phyloP scores from a whole-genome alignment of 1,140 invertebrate genomes.

The Temnothorax longispinosus region DNA sequence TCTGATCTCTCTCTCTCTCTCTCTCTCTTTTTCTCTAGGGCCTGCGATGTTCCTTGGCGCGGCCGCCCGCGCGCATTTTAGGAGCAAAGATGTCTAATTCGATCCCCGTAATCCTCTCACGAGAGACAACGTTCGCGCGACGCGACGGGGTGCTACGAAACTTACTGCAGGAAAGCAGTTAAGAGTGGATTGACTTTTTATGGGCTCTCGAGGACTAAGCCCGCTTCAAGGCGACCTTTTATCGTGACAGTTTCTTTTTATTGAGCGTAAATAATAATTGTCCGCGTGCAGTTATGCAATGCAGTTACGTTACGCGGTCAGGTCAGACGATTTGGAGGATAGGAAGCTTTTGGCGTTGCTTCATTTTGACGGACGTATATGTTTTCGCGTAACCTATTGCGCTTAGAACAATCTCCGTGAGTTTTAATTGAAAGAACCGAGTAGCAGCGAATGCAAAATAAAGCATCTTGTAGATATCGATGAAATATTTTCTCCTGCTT shows the following conservation, averaged over 20 bases:
- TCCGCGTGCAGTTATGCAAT: slow-evolving; percentile 1
- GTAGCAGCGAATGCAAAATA: not conserved
- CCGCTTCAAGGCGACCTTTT: slow-evolving; percentile 44
- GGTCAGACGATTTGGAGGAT: not conserved
- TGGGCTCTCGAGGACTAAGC: not conserved
- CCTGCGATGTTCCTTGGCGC: slow-evolving; percentile 2
- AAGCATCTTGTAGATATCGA: not conserved
- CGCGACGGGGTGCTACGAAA: slow-evolving; percentile 21
- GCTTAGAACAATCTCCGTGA: not conserved
- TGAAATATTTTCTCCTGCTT: not conserved
- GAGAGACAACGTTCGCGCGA: not conserved
- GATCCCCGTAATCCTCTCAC: slow-evolving; percentile 19
- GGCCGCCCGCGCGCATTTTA: not conserved
- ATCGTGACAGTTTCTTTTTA: slow-evolving; percentile 48
- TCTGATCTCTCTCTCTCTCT: slow-evolving; percentile 41
- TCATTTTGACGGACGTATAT: not conserved
- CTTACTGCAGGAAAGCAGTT: slow-evolving; percentile 29
- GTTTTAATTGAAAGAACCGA: not conserved
- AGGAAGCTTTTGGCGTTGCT: not conserved
- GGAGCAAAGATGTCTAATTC: slow-evolving; percentile 41
- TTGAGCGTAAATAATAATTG: slow-evolving; percentile 61
- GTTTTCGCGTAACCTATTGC: not conserved
- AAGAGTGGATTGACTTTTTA: slow-evolving; percentile 35
- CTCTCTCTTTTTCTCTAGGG: not conserved
- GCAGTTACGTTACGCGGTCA: not conserved